These are phyloP conservation scores for Euura lappo DNA, from an alignment of 1,140 invertebrate genomes.

Conservation along the genomic window DNA sequence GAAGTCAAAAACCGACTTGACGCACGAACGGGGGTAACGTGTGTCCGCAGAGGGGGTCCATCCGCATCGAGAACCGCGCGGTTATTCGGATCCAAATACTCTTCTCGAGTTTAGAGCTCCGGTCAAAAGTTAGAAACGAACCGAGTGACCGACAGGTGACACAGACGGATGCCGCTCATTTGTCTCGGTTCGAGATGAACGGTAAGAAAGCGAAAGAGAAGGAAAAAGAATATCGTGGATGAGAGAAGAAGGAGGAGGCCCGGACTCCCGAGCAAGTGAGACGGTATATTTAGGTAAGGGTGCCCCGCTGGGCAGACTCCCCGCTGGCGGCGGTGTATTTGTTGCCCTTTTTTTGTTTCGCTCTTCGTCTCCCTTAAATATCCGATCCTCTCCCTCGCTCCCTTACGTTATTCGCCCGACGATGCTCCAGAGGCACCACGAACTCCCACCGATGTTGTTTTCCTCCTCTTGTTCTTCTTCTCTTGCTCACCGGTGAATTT, in stretches of 20 bases:
- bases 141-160: slow-evolving; percentile 59
- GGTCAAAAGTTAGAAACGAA: slow-evolving; percentile 51
- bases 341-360: slow-evolving; percentile 46
- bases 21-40: background rate
- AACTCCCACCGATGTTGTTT: background rate
- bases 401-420: slow-evolving; percentile 4
- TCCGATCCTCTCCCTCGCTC: slow-evolving; percentile 17
- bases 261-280: slow-evolving; percentile 12
- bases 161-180: slow-evolving; percentile 60
- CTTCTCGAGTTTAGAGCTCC: slow-evolving; percentile 33
- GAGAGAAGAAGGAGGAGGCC: slow-evolving; percentile 30
- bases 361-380: slow-evolving; percentile 15
- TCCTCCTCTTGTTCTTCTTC: background rate
- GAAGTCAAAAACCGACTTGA: too few species aligned
- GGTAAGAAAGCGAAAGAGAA: slow-evolving; percentile 31
- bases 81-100: slow-evolving; percentile 31
- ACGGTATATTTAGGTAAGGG: slow-evolving; percentile 41
- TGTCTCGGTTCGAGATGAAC: slow-evolving; percentile 58
- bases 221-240: slow-evolving; percentile 15
- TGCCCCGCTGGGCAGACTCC: slow-evolving; percentile 44
- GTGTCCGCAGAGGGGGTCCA: background rate
- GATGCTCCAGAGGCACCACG: slow-evolving; percentile 19
- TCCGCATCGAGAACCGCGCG: slow-evolving; percentile 4
- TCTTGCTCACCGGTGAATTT: background rate
- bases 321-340: slow-evolving; percentile 53